These are phyloP conservation scores for Coregonus ussuriensis DNA, from an alignment of 2,797 vertebrate genomes.

Conservation along the genomic window DNA sequence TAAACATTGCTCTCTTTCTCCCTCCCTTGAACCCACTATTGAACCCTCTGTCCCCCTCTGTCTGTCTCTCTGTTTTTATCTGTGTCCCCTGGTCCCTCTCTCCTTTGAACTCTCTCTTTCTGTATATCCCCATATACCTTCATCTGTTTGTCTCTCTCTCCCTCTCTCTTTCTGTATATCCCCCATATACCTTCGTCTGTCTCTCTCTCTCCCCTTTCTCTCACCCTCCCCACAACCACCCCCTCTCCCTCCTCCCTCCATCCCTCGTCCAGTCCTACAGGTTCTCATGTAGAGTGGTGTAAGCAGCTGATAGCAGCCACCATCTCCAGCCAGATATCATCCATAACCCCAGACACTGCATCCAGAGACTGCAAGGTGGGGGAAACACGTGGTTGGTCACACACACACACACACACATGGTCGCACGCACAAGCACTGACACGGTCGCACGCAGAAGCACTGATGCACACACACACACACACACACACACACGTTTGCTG, in stretches of 20 bases:
- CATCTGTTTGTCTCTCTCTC: not conserved
- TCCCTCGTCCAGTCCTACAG: constrained; percentile 80
- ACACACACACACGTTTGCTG: not conserved
- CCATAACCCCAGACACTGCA: constrained; percentile 68
- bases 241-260: not conserved
- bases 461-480: constrained; percentile 5
- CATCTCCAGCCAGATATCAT: constrained; percentile 92
- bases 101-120: not conserved
- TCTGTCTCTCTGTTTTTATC: not conserved
- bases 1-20: not conserved
- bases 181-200: not conserved
- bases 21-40: not conserved
- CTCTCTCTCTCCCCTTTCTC: too few relatives aligned
- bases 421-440: not conserved
- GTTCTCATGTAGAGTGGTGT: constrained; percentile 97
- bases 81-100: not conserved
- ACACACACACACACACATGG: not conserved
- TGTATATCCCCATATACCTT: not conserved
- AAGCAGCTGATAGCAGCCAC: constrained; percentile 97
- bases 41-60: not conserved
- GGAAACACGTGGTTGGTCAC: not conserved
- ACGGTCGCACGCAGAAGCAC: not conserved
- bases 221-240: too few relatives aligned
- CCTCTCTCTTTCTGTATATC: not conserved
- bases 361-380: constrained; percentile 85